A percentile compares a stretch with the other conserved stretches of the same genome.
Evolutionary conservation across 92 coral and sea anemone genomes (phyloP).

Genomic region (Phenganax stokvisi): DNA sequence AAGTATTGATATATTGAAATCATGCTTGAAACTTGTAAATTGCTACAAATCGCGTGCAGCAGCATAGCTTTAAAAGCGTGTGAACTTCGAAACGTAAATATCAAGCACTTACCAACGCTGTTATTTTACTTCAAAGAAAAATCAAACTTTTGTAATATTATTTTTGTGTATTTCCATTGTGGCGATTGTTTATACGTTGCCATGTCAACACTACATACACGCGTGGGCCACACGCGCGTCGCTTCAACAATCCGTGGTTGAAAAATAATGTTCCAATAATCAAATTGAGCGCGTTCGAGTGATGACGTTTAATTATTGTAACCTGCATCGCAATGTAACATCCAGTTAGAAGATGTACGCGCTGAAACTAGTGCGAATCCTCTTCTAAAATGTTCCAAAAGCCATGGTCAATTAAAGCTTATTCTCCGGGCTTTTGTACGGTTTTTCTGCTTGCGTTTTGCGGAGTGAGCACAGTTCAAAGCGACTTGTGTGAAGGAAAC

Average conservation of each 20-base stretch:
- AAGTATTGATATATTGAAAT: neutral
- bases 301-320: no score
- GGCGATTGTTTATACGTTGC: conserved; percentile 40
- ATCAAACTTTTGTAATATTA: neutral
- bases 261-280: neutral
- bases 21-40: no score
- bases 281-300: no score
- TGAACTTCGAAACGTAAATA: neutral
- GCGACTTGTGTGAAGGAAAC: conserved; percentile 4
- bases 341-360: neutral
- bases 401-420: neutral
- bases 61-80: neutral
- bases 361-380: neutral
- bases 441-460: neutral
- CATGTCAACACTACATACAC: conserved; percentile 24
- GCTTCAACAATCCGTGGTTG: neutral
- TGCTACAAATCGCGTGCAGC: neutral
- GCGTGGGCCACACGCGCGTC: conserved; percentile 19
- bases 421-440: neutral
- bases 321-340: neutral
- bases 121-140: neutral
- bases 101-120: neutral
- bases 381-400: conserved; percentile 4
- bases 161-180: conserved; percentile 15
- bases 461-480: neutral